phyloP scores from a whole-genome alignment of 2,888 invertebrate species.

The Eristalinus sepulchralis region DNA sequence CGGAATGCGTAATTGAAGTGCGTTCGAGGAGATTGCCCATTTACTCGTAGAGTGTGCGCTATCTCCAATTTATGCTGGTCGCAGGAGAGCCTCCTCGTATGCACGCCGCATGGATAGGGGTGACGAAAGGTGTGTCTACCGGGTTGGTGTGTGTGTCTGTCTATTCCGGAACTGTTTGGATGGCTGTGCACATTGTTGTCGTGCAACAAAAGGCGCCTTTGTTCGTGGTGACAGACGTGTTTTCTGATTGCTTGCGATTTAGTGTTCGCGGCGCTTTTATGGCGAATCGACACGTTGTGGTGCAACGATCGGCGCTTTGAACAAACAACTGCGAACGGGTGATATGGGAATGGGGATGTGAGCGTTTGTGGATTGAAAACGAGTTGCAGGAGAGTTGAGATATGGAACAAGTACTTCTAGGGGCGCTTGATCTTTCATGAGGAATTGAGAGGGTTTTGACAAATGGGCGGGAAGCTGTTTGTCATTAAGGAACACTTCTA shows the following conservation, averaged over 20 bases:
- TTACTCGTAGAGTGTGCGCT: conserved; percentile 18
- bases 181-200: conserved; percentile 55
- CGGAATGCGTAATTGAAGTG: conserved; percentile 64
- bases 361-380: neutral
- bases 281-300: neutral
- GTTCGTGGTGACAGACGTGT: conserved; percentile 31
- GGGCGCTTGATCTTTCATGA: neutral
- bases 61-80: conserved; percentile 47
- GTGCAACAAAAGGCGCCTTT: conserved; percentile 38
- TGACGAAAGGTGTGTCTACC: conserved; percentile 63
- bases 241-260: conserved; percentile 7
- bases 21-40: conserved; percentile 49
- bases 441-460: neutral
- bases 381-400: neutral
- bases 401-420: neutral
- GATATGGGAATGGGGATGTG: neutral
- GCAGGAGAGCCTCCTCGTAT: neutral
- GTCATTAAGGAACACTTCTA: too few species aligned
- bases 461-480: too few species aligned
- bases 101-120: conserved; percentile 42
- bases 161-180: conserved; percentile 48
- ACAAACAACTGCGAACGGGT: neutral
- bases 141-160: neutral
- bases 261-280: neutral
- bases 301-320: neutral